Percentiles rank a stretch among this genome's conserved stretches.
These are phyloP conservation scores for Euproctis similis DNA, from an alignment of 2,888 invertebrate species.

Conservation along the genomic window DNA sequence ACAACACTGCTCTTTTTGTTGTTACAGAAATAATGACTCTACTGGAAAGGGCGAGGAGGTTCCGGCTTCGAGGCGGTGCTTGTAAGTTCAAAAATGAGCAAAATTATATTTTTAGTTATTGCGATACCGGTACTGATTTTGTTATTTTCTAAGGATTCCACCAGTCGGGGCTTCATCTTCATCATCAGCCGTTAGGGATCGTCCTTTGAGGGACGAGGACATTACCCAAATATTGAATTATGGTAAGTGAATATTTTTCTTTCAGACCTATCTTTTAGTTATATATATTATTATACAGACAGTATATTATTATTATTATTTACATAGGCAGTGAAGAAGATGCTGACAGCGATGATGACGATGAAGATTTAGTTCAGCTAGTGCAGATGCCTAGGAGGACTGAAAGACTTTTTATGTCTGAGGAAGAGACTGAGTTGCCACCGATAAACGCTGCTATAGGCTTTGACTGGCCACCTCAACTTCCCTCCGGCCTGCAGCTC, in stretches of 20 bases:
- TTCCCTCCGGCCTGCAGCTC: background rate
- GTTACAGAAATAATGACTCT: slow-evolving; percentile 1
- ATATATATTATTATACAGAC: background rate
- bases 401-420: background rate
- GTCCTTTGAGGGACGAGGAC: background rate
- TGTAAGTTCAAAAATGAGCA: slow-evolving; percentile 1
- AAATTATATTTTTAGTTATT: slow-evolving; percentile 1
- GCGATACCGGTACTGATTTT: slow-evolving; percentile 1
- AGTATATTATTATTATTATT: background rate
- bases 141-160: background rate
- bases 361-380: background rate
- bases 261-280: background rate
- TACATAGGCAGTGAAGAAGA: background rate
- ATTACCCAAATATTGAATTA: background rate
- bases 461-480: background rate
- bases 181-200: background rate
- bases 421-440: background rate
- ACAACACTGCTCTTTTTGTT: background rate
- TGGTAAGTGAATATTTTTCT: background rate
- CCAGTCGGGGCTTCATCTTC: slow-evolving; percentile 1
- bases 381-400: slow-evolving; percentile 2
- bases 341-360: background rate
- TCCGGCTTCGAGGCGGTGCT: slow-evolving; percentile 1
- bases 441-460: background rate
- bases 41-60: slow-evolving; percentile 1